These are phyloP conservation scores for Picathartes gymnocephalus DNA, from an alignment of 2,113 vertebrate genomes.

Conservation along the genomic window DNA sequence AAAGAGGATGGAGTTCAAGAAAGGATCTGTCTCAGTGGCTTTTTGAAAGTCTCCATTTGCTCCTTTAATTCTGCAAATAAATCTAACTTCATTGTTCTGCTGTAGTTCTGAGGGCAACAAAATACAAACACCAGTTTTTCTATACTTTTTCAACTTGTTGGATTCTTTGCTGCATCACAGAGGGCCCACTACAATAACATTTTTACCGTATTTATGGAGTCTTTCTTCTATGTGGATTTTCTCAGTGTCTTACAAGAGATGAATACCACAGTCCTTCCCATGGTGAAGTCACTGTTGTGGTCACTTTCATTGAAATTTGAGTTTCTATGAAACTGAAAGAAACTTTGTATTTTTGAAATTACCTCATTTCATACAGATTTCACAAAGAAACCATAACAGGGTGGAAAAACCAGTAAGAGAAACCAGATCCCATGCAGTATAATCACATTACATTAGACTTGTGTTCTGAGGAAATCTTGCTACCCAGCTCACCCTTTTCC, in stretches of 20 bases:
- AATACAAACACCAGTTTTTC: neutral
- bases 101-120: neutral
- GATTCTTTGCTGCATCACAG: neutral
- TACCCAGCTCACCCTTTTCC: neutral
- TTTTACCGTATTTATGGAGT: accelerated
- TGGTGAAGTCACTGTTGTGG: neutral
- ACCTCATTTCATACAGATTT: neutral
- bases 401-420: neutral
- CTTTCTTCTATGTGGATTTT: neutral
- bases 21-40: neutral
- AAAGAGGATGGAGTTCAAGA: neutral
- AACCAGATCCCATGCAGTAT: neutral
- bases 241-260: neutral
- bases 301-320: neutral
- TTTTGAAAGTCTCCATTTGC: neutral
- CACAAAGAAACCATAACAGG: neutral
- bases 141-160: accelerated
- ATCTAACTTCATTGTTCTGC: neutral
- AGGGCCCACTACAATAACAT: neutral
- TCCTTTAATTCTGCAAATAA: neutral
- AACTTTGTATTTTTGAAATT: neutral
- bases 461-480: neutral
- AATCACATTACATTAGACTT: neutral
- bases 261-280: neutral
- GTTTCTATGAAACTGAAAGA: neutral